Conservation (phyloP, 2,888 invertebrate species). For the Dryobota labecula region DNA sequence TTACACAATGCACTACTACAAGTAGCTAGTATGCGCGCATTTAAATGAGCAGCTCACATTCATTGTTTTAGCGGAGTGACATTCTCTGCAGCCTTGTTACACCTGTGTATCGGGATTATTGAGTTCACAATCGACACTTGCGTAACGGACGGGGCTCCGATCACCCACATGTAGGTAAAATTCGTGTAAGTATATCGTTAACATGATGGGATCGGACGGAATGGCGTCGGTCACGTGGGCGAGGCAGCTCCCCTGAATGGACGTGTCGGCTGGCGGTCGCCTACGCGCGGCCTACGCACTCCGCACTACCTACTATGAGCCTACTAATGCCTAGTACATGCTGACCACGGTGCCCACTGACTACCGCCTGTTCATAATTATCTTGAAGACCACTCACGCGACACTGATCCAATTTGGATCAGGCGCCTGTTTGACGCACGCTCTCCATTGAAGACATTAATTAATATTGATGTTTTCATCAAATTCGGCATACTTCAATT, state of each 20-base stretch:
- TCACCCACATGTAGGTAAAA: slow-evolving; percentile 73
- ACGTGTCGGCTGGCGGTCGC: slow-evolving; percentile 77
- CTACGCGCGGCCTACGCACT: slow-evolving; percentile 72
- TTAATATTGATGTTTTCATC: slow-evolving; percentile 36
- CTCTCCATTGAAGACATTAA: slow-evolving; percentile 29
- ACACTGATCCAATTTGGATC: slow-evolving; percentile 74
- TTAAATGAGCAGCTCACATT: slow-evolving; percentile 66
- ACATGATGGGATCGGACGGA: slow-evolving; percentile 79
- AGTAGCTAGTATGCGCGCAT: slow-evolving; percentile 69
- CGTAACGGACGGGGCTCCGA: slow-evolving; percentile 60
- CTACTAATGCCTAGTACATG: slow-evolving; percentile 60
- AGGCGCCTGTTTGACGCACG: slow-evolving; percentile 51
- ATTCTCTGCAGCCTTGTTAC: slow-evolving; percentile 58
- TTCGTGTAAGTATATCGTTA: slow-evolving; percentile 74
- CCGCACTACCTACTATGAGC: slow-evolving; percentile 67
- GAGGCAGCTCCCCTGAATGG: slow-evolving; percentile 85
- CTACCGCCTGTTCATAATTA: slow-evolving; percentile 73
- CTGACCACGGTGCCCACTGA: slow-evolving; percentile 57
- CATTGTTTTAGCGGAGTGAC: slow-evolving; percentile 66
- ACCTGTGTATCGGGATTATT: slow-evolving; percentile 58
- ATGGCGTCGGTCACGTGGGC: slow-evolving; percentile 74
- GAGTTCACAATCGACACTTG: slow-evolving; percentile 58
- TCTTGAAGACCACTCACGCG: slow-evolving; percentile 75
- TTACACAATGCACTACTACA: slow-evolving; percentile 76
- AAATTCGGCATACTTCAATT: slow-evolving; percentile 13